phyloP scores from a whole-genome alignment of 2,888 invertebrate species.

The Rhamnusium bicolor region DNA sequence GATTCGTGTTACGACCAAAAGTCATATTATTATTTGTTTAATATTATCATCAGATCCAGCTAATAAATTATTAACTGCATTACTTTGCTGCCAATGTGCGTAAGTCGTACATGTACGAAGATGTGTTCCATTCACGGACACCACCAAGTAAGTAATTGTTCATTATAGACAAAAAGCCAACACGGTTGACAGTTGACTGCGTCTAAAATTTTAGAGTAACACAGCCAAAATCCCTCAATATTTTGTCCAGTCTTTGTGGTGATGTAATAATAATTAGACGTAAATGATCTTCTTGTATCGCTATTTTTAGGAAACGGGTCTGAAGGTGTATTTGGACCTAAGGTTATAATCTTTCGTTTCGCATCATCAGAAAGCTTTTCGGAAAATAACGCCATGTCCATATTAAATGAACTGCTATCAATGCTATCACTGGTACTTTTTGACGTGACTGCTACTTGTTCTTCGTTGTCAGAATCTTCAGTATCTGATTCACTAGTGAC shows the following conservation, averaged over 20 bases:
- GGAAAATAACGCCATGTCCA: neutral
- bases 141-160: neutral
- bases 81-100: too few relatives aligned
- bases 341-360: conserved; percentile 4
- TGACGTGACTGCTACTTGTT: conserved; percentile 3
- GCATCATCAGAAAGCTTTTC: neutral
- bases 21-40: neutral
- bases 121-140: neutral
- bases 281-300: conserved; percentile 3
- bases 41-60: neutral
- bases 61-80: too few relatives aligned
- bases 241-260: neutral
- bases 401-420: conserved; percentile 2
- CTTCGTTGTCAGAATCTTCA: neutral
- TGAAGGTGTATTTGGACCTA: neutral
- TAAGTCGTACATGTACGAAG: too few relatives aligned
- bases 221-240: neutral
- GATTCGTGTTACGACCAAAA: neutral
- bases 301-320: conserved; percentile 4
- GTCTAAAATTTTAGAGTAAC: neutral
- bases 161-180: neutral
- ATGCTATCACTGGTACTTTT: neutral
- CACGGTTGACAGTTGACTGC: neutral
- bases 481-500: neutral
- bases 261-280: neutral